These are phyloP conservation scores for Steromphala cineraria DNA, from an alignment of 2,888 invertebrate genomes.

Conservation along the genomic window DNA sequence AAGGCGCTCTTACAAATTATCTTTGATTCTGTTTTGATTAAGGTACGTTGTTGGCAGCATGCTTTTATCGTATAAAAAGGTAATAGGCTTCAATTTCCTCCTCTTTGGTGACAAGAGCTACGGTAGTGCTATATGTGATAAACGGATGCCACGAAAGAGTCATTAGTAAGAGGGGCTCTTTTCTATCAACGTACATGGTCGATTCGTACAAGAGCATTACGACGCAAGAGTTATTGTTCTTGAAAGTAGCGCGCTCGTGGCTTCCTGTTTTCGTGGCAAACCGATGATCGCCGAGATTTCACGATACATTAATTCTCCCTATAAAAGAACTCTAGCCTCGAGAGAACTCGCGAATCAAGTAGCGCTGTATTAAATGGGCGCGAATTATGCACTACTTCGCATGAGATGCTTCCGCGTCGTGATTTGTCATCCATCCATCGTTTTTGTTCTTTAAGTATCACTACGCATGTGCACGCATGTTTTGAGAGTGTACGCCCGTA, in stretches of 20 bases:
- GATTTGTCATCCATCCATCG: neutral
- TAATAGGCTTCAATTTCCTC: conserved; percentile 35
- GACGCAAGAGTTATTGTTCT: conserved; percentile 22
- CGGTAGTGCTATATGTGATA: conserved; percentile 18
- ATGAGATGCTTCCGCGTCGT: conserved; percentile 9
- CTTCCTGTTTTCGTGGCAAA: conserved; percentile 27
- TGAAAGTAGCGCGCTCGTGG: conserved; percentile 12
- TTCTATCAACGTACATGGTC: conserved; percentile 19
- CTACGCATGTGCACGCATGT: conserved; percentile 4
- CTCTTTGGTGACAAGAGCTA: neutral
- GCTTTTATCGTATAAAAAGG: conserved; percentile 30
- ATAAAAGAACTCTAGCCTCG: neutral
- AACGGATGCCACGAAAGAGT: conserved; percentile 7
- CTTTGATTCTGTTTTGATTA: conserved; percentile 30
- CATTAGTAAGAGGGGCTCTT: conserved; percentile 23
- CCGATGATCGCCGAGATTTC: conserved; percentile 20
- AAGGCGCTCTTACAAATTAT: conserved; percentile 40
- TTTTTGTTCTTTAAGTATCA: neutral
- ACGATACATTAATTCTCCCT: conserved; percentile 12
- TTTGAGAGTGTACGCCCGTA: too few species aligned
- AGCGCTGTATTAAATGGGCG: neutral
- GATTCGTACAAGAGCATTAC: conserved; percentile 2
- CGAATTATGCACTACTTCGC: conserved; percentile 10
- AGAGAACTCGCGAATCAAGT: neutral
- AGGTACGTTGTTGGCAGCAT: neutral